Conservation (phyloP, 1,140 invertebrate species). For the Subanguina moxae region DNA sequence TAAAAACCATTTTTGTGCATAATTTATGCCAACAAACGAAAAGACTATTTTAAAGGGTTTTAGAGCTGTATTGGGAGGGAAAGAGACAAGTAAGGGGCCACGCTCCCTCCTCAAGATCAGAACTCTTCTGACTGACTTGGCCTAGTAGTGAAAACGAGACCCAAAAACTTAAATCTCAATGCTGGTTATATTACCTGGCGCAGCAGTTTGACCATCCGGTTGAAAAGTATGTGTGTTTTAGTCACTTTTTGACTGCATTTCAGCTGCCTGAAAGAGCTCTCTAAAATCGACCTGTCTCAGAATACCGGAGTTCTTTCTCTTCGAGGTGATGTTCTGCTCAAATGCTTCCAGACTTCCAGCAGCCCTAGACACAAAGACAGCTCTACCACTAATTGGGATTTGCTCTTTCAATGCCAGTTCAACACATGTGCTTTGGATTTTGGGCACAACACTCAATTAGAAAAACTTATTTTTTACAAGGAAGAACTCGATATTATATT, state of each 20-base stretch:
- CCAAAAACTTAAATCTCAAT: too few relatives aligned
- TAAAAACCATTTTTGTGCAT: too few relatives aligned
- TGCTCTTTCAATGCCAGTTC: constrained; percentile 78
- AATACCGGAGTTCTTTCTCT: constrained; percentile 69
- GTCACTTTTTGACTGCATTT: background rate
- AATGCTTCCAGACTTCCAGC: constrained; percentile 73
- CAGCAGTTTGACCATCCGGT: too few relatives aligned
- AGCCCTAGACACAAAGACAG: constrained; percentile 15
- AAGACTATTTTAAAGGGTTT: too few relatives aligned
- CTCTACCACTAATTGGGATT: constrained; percentile 61
- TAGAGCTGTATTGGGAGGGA: too few relatives aligned
- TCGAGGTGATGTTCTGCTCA: constrained; percentile 80
- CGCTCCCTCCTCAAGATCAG: too few relatives aligned
- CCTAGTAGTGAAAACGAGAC: too few relatives aligned
- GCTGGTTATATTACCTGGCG: too few relatives aligned
- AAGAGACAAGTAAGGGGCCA: too few relatives aligned
- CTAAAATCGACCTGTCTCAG: background rate
- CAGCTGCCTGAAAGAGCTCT: constrained; percentile 27
- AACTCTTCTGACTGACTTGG: too few relatives aligned
- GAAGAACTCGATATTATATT: constrained; percentile 71
- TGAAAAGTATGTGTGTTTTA: too few relatives aligned
- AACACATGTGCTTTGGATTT: constrained; percentile 78
- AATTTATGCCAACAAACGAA: too few relatives aligned
- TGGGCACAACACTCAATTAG: constrained; percentile 64
- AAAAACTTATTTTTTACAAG: constrained; percentile 74